Conservation (phyloP, 2,888 invertebrate species). For the Idaea aversata region DNA sequence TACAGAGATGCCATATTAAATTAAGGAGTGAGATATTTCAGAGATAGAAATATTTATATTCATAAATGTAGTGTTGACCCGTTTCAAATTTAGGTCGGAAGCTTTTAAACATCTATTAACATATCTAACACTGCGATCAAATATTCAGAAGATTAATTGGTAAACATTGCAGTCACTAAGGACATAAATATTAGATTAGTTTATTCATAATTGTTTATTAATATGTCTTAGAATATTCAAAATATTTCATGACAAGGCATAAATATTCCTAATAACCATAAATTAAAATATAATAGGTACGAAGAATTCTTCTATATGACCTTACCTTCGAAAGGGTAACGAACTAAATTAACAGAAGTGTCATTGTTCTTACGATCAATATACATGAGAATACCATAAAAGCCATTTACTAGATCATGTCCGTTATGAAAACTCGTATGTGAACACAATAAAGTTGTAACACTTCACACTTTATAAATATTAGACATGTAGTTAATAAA, state of each 20-base stretch:
- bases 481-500: slow-evolving; percentile 38
- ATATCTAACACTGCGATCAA: not conserved
- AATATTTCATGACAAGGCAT: not conserved
- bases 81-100: not conserved
- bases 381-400: slow-evolving; percentile 18
- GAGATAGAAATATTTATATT: not conserved
- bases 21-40: slow-evolving; percentile 16
- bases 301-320: not conserved
- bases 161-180: not conserved
- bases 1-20: slow-evolving; percentile 22
- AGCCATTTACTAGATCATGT: slow-evolving; percentile 20
- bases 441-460: not conserved
- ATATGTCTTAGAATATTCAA: not conserved
- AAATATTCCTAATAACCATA: not conserved
- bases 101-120: not conserved
- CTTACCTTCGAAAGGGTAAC: slow-evolving; percentile 17
- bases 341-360: slow-evolving; percentile 18
- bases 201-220: not conserved
- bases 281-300: not conserved
- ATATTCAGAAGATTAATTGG: not conserved
- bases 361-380: slow-evolving; percentile 16
- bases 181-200: not conserved
- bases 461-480: slow-evolving; percentile 24
- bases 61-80: not conserved
- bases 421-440: not conserved